Conservation (phyloP, 2,888 invertebrate genomes). For the Gymnosoma rotundatum region DNA sequence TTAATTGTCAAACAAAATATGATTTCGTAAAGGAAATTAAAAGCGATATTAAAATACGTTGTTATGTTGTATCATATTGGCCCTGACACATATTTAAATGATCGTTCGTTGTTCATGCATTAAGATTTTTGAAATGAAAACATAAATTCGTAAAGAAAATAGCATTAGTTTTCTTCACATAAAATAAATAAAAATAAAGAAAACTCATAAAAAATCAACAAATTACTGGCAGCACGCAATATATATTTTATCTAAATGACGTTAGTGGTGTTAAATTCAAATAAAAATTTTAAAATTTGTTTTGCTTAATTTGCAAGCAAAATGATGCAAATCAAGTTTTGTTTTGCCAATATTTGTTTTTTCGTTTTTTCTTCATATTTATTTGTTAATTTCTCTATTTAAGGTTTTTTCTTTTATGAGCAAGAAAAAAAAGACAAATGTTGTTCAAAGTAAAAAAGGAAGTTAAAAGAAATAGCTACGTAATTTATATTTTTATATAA, state of each 20-base stretch:
- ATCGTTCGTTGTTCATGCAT: background rate
- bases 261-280: constrained; percentile 9
- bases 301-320: constrained; percentile 20
- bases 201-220: constrained; percentile 27
- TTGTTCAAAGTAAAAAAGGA: constrained; percentile 51
- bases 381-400: constrained; percentile 52
- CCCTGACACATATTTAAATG: constrained; percentile 60
- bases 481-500: constrained; percentile 44
- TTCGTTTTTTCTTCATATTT: constrained; percentile 20
- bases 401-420: constrained; percentile 14
- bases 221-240: constrained; percentile 40
- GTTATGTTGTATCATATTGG: background rate
- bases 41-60: constrained; percentile 4
- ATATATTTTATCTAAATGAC: background rate
- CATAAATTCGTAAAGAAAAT: constrained; percentile 39
- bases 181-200: constrained; percentile 27
- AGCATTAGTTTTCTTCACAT: constrained; percentile 2
- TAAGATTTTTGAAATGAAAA: constrained; percentile 34
- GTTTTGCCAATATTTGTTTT: constrained; percentile 21
- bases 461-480: constrained; percentile 56
- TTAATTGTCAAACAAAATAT: background rate
- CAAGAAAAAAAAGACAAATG: constrained; percentile 16
- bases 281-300: constrained; percentile 1
- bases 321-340: constrained; percentile 44
- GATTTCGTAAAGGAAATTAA: background rate